Base-by-base conservation (phyloP, 2,113 vertebrate genomes). In the Eretmodus cyanostictus region DNA sequence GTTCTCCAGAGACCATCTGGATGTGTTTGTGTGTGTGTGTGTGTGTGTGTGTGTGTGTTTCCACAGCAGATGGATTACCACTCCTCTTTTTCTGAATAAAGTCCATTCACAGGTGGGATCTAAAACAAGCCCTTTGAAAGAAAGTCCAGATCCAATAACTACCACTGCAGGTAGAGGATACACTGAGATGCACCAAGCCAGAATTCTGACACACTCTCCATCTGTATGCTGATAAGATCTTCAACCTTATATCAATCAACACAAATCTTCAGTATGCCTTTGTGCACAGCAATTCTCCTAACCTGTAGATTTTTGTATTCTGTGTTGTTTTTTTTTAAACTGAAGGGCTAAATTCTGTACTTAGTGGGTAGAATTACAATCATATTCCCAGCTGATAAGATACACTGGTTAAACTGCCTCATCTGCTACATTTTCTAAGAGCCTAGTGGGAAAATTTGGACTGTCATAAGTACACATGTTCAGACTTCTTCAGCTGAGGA, bases 51-150 rank as follows among this genome's bases (percentile, higher is more conserved):
- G 79, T 16, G 66, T 86, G 89, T 84, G 76, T 79, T 63, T 89
- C 81, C 57, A 45, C 80, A 82, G 90, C 91, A 95, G 95, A 94
- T 94, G 92, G 92, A 93, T 92, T 66, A 68, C 85, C 87, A 91
- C 83, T 91, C 93, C 84, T 92, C 92, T 89, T 80, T 82, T 49
- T 88, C 86, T 95, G 90, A 95, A 91, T 86, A 80, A 88, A 86
- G 73, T 49, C 85, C 86, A 89, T 94, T 95, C 96, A 95, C 91
- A 93, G 94, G 92, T 96, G 94, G 95, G 95, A 93, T 93, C 91
- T 87, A 76, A 73, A 89, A 95, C 91, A 90, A 89, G 83, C 31
- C 85, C 82, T 96, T 94, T 94, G 92, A 96, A 88, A 86, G 76
- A 78, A 83, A 54, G 73, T 89, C 82, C 24, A 86, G 93, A 90